A percentile compares a stretch with the other conserved stretches of the same genome.
These are phyloP conservation scores for Cygnus buccinator DNA, from an alignment of 2,113 vertebrate species.

Conservation along the genomic window DNA sequence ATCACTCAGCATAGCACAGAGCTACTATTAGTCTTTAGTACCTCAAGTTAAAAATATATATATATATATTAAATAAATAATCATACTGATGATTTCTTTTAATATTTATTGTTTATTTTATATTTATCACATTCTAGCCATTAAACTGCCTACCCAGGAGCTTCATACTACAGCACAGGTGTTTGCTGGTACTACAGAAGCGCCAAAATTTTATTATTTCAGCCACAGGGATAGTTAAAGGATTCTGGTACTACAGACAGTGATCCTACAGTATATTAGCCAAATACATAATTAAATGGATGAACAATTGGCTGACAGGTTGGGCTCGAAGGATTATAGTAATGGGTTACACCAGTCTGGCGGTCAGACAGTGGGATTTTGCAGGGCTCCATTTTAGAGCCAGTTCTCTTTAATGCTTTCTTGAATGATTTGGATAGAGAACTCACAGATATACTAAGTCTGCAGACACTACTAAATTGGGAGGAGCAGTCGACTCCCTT, in stretches of 20 bases:
- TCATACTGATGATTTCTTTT: no score
- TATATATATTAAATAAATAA: no score
- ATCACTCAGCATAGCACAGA: background rate
- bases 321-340: background rate
- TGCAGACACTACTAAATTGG: no score
- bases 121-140: background rate
- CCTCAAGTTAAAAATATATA: background rate
- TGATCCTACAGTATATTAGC: background rate
- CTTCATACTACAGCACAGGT: background rate
- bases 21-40: background rate
- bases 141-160: background rate
- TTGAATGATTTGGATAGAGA: background rate
- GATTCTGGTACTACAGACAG: background rate
- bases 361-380: background rate
- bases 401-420: background rate
- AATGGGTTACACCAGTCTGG: background rate
- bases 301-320: background rate
- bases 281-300: background rate
- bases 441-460: no score
- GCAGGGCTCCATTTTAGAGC: background rate
- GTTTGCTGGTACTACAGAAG: background rate
- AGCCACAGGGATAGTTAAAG: background rate
- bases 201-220: background rate
- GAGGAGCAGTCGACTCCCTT: no score
- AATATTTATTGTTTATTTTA: no score